These are phyloP conservation scores for Rhimphoctona megacephalus DNA, from an alignment of 2,888 invertebrate species.

Conservation along the genomic window DNA sequence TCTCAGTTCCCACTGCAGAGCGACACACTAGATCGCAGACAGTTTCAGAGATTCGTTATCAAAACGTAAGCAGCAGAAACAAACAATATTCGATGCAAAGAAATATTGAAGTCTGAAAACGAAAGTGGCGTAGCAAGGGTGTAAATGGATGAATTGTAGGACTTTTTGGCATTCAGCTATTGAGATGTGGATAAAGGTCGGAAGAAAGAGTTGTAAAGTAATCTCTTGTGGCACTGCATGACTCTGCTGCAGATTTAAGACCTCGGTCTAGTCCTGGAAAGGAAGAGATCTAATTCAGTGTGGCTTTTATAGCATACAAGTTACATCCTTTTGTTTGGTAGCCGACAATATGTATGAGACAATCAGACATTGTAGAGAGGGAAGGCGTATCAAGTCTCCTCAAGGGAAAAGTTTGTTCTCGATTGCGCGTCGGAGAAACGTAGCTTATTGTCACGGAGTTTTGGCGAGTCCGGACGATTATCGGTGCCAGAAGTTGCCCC, in stretches of 20 bases:
- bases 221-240: background rate
- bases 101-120: background rate
- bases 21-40: background rate
- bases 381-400: constrained; percentile 30
- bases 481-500: constrained; percentile 63
- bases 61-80: background rate
- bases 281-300: background rate
- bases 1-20: background rate
- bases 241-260: background rate
- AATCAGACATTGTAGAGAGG: background rate
- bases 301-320: background rate
- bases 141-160: background rate
- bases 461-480: constrained; percentile 58
- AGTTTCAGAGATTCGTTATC: constrained; percentile 5
- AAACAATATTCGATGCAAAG: background rate
- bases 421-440: constrained; percentile 57
- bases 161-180: background rate
- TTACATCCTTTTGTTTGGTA: constrained; percentile 18
- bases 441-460: constrained; percentile 58
- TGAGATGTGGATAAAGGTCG: background rate
- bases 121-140: background rate
- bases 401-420: constrained; percentile 58
- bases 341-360: background rate
- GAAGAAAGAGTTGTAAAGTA: constrained; percentile 9
- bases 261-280: constrained; percentile 13